Conservation (phyloP, 1,140 invertebrate genomes). For the Babylonia areolata region DNA sequence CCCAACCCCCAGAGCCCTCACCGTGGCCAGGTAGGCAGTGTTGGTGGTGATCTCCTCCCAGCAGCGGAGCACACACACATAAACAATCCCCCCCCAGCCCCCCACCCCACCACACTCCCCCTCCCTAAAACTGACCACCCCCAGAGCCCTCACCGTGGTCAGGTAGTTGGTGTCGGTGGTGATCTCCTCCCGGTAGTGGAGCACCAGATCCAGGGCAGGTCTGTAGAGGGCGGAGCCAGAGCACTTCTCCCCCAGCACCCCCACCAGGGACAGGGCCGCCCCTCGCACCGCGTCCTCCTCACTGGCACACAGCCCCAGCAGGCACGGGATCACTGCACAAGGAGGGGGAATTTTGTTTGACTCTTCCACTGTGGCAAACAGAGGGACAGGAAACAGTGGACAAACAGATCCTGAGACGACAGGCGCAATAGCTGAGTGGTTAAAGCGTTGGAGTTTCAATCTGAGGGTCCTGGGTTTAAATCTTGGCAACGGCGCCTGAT, state of each 20-base stretch:
- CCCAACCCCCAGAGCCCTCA: no score
- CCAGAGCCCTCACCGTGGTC: conserved; percentile 30
- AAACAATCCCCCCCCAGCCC: no score
- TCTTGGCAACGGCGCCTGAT: no score
- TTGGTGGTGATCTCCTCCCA: conserved; percentile 41
- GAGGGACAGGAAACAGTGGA: no score
- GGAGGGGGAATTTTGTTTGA: no score
- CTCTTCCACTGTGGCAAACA: no score
- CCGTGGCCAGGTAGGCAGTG: conserved; percentile 34
- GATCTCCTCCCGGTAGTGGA: conserved; percentile 40
- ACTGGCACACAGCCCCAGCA: conserved; percentile 44
- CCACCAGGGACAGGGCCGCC: conserved; percentile 19
- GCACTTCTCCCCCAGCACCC: background rate
- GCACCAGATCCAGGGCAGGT: conserved; percentile 31
- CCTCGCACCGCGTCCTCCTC: conserved; percentile 22
- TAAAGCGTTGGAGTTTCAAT: no score
- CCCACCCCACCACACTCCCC: background rate
- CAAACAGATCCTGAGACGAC: no score
- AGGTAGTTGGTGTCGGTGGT: conserved; percentile 37
- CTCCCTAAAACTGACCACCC: background rate
- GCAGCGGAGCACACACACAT: conserved; percentile 24
- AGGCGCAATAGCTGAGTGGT: no score
- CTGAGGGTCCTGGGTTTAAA: no score
- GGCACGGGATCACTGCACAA: conserved; percentile 48
- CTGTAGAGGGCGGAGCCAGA: background rate